Evolutionary conservation across 2,113 vertebrate genomes (phyloP).

Genomic region (Ifrita kowaldi): DNA sequence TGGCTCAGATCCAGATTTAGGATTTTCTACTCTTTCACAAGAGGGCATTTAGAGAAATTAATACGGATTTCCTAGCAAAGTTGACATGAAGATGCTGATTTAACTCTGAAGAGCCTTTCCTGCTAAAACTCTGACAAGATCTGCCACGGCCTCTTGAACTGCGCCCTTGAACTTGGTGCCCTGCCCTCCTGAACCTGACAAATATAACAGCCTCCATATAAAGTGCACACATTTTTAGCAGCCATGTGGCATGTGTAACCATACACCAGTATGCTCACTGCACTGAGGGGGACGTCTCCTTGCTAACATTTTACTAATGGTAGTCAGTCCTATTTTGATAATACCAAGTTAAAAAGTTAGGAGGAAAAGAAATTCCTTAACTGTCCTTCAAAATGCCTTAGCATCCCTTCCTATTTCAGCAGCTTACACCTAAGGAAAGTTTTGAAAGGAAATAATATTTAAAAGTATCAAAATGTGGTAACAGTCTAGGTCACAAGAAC

Average conservation of each 20-base stretch:
- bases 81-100: neutral
- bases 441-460: neutral
- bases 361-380: neutral
- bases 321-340: neutral
- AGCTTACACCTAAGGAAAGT: neutral
- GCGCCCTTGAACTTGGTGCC: neutral
- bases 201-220: neutral
- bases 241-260: neutral
- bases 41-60: neutral
- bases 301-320: neutral
- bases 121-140: neutral
- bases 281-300: neutral
- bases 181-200: neutral
- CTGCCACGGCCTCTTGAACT: neutral
- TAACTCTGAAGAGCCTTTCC: neutral
- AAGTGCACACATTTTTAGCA: neutral
- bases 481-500: neutral
- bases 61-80: neutral
- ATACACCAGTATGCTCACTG: neutral
- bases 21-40: neutral
- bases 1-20: neutral
- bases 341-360: neutral
- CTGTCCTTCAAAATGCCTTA: neutral
- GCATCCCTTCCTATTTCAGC: neutral
- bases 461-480: neutral